Percentiles rank a stretch among this genome's conserved stretches.
These are phyloP conservation scores for Rhincodon typus DNA, from an alignment of 2,797 vertebrate genomes.

Conservation along the genomic window DNA sequence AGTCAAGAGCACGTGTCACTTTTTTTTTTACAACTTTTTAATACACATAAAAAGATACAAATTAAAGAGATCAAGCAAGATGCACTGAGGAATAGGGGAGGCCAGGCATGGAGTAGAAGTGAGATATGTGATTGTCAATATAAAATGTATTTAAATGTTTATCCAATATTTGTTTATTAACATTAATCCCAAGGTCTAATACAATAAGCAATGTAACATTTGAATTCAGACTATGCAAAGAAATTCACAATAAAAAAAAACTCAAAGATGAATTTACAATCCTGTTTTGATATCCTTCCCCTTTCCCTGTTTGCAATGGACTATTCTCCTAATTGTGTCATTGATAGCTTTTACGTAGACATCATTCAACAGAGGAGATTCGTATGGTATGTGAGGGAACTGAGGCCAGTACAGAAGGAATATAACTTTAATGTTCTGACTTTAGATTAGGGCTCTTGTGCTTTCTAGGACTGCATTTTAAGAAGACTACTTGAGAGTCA, in stretches of 20 bases:
- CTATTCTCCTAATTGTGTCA: neutral
- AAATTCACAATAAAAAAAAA: slow-evolving; percentile 14
- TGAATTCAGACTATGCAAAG: slow-evolving; percentile 10
- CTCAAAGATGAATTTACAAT: slow-evolving; percentile 7
- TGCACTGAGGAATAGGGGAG: slow-evolving; percentile 21
- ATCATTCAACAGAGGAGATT: neutral
- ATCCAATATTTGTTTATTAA: slow-evolving; percentile 12
- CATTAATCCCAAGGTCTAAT: slow-evolving; percentile 22
- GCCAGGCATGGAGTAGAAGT: slow-evolving; percentile 3
- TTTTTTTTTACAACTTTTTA: slow-evolving; percentile 12
- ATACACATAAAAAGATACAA: slow-evolving; percentile 37
- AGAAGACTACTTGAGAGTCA: too few relatives aligned
- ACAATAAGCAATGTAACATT: neutral
- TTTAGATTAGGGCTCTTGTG: neutral
- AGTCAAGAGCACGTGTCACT: slow-evolving; percentile 22
- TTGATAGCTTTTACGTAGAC: neutral
- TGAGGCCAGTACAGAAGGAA: neutral
- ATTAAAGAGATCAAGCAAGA: slow-evolving; percentile 26
- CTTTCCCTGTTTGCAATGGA: neutral
- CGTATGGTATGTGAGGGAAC: too few relatives aligned
- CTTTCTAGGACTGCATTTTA: neutral
- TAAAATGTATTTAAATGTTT: slow-evolving; percentile 23
- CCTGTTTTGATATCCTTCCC: neutral
- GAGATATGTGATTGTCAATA: slow-evolving; percentile 34
- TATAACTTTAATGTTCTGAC: neutral